Evolutionary conservation across 2,797 vertebrate genomes (phyloP).

Genomic region (Chlorospingus flavigularis): DNA sequence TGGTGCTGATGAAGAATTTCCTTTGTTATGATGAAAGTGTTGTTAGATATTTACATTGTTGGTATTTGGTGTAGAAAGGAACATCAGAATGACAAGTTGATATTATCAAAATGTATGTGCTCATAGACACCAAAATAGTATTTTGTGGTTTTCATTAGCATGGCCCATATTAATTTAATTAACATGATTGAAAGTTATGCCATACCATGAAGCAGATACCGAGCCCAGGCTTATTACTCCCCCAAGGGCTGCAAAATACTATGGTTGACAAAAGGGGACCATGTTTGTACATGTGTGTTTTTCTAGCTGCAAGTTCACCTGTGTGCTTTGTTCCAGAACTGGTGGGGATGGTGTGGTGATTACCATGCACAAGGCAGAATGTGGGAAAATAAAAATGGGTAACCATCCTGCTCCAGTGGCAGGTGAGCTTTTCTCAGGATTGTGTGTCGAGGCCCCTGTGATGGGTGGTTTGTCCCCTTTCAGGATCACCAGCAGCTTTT

Average conservation of each 20-base stretch:
- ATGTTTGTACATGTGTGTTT: not conserved
- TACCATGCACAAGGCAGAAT: not conserved
- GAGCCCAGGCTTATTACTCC: conserved; percentile 22
- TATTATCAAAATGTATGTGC: conserved; percentile 63
- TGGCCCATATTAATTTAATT: conserved; percentile 74
- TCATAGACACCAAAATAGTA: conserved; percentile 59
- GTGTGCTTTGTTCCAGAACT: not conserved
- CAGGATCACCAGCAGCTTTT: not conserved
- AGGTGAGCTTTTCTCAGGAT: not conserved
- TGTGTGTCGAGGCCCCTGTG: fast-evolving
- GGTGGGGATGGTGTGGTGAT: not conserved
- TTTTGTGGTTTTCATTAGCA: conserved; percentile 71
- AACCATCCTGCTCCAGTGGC: not conserved
- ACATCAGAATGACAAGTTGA: conserved; percentile 41
- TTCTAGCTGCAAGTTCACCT: not conserved
- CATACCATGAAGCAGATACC: not conserved
- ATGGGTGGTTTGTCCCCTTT: not conserved
- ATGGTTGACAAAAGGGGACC: not conserved
- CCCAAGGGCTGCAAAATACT: conserved; percentile 34
- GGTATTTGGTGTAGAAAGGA: conserved; percentile 35
- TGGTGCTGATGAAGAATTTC: conserved; percentile 62
- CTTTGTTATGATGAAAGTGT: conserved; percentile 66
- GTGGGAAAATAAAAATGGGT: not conserved
- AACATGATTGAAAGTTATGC: conserved; percentile 67
- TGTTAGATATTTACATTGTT: conserved; percentile 47